Base-by-base conservation (phyloP, 92 coral and sea anemone genomes). In the Virgularia gustaviana region DNA sequence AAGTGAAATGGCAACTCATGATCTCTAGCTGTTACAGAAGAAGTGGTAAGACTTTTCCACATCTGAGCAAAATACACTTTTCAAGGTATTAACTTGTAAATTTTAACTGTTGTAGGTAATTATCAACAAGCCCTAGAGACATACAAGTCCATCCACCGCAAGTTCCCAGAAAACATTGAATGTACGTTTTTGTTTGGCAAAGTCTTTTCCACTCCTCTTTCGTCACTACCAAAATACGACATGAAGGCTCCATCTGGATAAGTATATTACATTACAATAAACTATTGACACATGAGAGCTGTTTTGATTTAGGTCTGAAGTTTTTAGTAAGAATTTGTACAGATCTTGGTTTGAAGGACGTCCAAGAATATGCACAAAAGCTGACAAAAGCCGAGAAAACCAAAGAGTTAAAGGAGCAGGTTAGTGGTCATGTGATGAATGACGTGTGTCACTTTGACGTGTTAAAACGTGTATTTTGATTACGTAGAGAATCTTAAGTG, bases 1-100 rank as follows among this genome's bases (percentile, higher is more conserved):
- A 94, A 78, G 99, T 94, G 72, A 94, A 94, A 56, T 94, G 99
- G 99, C 99, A 89, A 75, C 59, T 94, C 31, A 94, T 94, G 99
- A 87, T 94, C 30, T 95, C 99, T 56, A 94, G 99, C 70, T 94
- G 99, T 71, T 94, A 94, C 66, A 76, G 99, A 31, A 73, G 99
- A 75, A 94, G 99, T 79, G 99, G 99, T 94, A 60, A 75, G 96
- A 13, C 11, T 33, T 39, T 9, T 31, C 43, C 6, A n/a, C 0
- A 20, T 3, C 8, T 32, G 9, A 36, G 16, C 8, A 16, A n/a
- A 27, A 29, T 22, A 27, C 16, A 3, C 51, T 32, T 6, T 57
- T 35, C 38, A 15, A 6, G 30, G 39, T 24, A 36, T 15, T 59
- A 19, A 53, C 36, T 49, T 35, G 19, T 0, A 23, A 13, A 22